Evolutionary conservation across 2,888 invertebrate genomes (phyloP), one percentile per base, ranked within the genome.

Genomic region (Baccha elongata): DNA sequence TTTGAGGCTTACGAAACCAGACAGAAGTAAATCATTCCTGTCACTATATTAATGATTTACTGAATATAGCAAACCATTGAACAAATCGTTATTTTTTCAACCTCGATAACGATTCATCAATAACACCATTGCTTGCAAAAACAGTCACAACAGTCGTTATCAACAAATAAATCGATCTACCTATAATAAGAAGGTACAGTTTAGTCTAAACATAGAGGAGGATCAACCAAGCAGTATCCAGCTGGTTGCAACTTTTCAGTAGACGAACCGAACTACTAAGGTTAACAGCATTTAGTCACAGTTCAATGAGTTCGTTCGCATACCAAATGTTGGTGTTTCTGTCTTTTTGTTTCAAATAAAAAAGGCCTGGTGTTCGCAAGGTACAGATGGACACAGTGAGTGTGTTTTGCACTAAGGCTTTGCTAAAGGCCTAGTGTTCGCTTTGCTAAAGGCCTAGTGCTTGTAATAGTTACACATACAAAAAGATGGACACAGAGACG

Each of bases 401-500:
- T n/a, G n/a, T n/a, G n/a, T n/a, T n/a, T n/a, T n/a, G n/a, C n/a
- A n/a, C n/a, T n/a, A n/a, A n/a, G n/a, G n/a, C n/a, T n/a, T n/a
- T n/a, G n/a, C n/a, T n/a, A n/a, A n/a, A n/a, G n/a, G n/a, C n/a
- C n/a, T n/a, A n/a, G n/a, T n/a, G n/a, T n/a, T n/a, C n/a, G n/a
- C n/a, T n/a, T n/a, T n/a, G n/a, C n/a, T n/a, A n/a, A n/a, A n/a
- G n/a, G n/a, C n/a, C n/a, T n/a, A n/a, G n/a, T n/a, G n/a, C n/a
- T n/a, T 35, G 19, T n/a, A 15, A 53, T 46, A 26, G 21, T 17
- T 44, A 53, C 35, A 65, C 40, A 60, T 40, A 37, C 11, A 19
- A 42, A 40, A 42, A 64, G 80, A 80, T 75, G 75, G 58, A 75
- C 68, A 80, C 55, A n/a, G n/a, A n/a, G n/a, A n/a, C n/a, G n/a